Evolutionary conservation across 2,888 invertebrate genomes (phyloP).

Genomic region (Harpagoxenus sublaevis): DNA sequence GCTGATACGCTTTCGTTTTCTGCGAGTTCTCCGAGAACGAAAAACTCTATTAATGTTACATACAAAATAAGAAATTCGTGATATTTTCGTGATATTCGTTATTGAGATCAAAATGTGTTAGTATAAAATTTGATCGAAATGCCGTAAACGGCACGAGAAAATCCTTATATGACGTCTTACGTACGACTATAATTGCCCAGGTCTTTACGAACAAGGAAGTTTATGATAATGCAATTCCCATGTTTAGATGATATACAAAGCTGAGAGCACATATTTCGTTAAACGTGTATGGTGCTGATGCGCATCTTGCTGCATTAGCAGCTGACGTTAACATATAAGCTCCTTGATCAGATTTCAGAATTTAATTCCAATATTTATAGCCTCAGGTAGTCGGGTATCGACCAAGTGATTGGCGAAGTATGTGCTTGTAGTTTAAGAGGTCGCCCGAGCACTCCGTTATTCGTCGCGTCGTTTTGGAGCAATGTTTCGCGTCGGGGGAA

Average conservation of each 20-base stretch:
- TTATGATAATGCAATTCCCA: slow-evolving; percentile 29
- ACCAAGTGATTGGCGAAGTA: neutral
- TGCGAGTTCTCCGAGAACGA: neutral
- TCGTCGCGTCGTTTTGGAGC: slow-evolving; percentile 36
- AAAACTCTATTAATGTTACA: neutral
- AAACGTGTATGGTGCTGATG: neutral
- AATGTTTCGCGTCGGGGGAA: slow-evolving; percentile 20
- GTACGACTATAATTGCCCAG: neutral
- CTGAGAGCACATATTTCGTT: slow-evolving; percentile 4
- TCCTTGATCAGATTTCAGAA: slow-evolving; percentile 19
- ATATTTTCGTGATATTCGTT: no score
- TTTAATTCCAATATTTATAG: slow-evolving; percentile 12
- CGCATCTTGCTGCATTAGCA: slow-evolving; percentile 2
- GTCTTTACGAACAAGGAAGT: slow-evolving; percentile 20
- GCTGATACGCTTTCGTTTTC: neutral
- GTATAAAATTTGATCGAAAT: neutral
- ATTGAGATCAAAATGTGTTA: neutral
- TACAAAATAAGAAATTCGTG: neutral
- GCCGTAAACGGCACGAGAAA: neutral
- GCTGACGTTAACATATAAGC: slow-evolving; percentile 10
- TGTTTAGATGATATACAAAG: slow-evolving; percentile 23
- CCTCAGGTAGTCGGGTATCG: neutral
- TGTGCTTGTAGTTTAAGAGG: slow-evolving; percentile 14
- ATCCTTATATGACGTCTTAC: neutral
- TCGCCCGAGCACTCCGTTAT: slow-evolving; percentile 15